Base-by-base conservation (phyloP, 2,113 vertebrate species). In the Athene noctua region DNA sequence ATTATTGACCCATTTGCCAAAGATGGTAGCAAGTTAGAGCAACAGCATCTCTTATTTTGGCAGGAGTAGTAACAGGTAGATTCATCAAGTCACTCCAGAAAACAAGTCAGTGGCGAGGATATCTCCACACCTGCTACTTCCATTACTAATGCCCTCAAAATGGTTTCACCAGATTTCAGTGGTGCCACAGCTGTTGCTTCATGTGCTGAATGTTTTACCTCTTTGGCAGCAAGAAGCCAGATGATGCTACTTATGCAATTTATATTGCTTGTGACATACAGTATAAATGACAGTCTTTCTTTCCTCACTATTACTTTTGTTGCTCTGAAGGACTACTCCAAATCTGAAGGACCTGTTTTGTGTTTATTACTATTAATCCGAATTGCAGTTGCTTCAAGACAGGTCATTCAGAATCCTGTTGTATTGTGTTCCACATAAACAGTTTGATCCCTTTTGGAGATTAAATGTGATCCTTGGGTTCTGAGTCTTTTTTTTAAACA, bases 251-350 rank as follows among this genome's bases (percentile, higher is more conserved):
- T 92, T 79, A 66, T 46, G 73, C 55, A 84, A 91, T 94, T 92
- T 92, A 57, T 91, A 72, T 67, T 29, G 27, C 72, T 94, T 78
- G 55, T 94, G 86, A 78, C 80, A 84, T 34, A 65, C 9, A 72
- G 57, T 78, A 68, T 84, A 71, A 88, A 78, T 40, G 68, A 58
- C 47, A 75, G 22, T 9, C 57, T 47, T 92, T 92, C 90, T 86
- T 93, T 86, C 57, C 44, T 90, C 65, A 21, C 15, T 9, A 52
- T 78, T 71, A 34, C 68, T 94, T 94, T 71, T 0, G 0, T 86
- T 96, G 65, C 57, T 94, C 47, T 88, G 72, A 95, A 95, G 72
- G 86, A 91, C 92, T 94, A 54, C 73, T 90, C 61, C 68, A 91
- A 18, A 89, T 81, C 42, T 92, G 88, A 91, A 90, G 77, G 75